A percentile compares a stretch with the other conserved stretches of the same genome.
phyloP scores from a whole-genome alignment of 2,113 vertebrate genomes.

The Pomatorhinus ruficollis region DNA sequence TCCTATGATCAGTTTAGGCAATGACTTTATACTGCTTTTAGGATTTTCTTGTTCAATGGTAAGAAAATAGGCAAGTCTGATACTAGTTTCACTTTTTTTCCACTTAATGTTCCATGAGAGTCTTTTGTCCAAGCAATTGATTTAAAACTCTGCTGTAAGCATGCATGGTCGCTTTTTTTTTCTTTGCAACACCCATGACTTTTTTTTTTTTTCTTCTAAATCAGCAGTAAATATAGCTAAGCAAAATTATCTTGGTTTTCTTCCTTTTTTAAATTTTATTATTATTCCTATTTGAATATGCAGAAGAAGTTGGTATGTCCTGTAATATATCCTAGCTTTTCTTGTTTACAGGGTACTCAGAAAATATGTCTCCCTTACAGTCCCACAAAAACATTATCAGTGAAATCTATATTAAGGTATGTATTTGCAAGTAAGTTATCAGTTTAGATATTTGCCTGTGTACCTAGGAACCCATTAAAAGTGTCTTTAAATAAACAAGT shows the following conservation, averaged over 20 bases:
- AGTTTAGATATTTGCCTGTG: neutral
- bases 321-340: neutral
- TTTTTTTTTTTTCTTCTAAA: neutral
- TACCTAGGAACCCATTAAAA: neutral
- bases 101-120: neutral
- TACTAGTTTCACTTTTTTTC: neutral
- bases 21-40: neutral
- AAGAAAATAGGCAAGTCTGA: neutral
- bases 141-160: neutral
- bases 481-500: neutral
- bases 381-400: slow-evolving; percentile 97
- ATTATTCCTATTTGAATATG: neutral
- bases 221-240: neutral
- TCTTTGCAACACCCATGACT: neutral
- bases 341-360: slow-evolving; percentile 86
- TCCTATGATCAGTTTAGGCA: neutral
- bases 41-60: neutral
- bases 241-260: neutral
- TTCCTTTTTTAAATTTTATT: neutral
- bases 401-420: slow-evolving; percentile 99
- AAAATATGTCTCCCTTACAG: slow-evolving; percentile 99
- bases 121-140: neutral
- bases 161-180: neutral
- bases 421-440: neutral
- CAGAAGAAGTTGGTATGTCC: neutral